Evolutionary conservation across 2,797 vertebrate genomes (phyloP).

Genomic region (Peromyscus nudipes): DNA sequence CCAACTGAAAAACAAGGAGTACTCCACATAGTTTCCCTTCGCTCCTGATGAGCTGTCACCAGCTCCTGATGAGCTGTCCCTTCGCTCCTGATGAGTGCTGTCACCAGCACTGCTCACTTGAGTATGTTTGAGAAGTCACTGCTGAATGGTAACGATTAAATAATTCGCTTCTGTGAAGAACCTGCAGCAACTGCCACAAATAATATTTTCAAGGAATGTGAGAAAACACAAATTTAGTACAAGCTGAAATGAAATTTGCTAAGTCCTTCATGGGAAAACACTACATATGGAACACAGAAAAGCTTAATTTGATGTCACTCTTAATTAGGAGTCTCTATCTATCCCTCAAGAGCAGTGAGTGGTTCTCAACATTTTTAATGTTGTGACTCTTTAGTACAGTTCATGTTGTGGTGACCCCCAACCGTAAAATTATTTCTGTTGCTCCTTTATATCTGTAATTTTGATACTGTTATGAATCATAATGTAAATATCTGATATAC

Average conservation of each 20-base stretch:
- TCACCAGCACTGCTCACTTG: background rate
- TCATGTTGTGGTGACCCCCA: no score
- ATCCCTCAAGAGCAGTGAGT: background rate
- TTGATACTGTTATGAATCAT: no score
- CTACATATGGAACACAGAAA: background rate
- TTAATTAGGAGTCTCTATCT: background rate
- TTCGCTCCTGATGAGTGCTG: background rate
- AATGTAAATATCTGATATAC: no score
- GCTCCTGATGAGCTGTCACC: background rate
- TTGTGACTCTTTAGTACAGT: no score
- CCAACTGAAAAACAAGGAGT: background rate
- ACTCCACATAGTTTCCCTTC: background rate
- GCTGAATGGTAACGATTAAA: background rate
- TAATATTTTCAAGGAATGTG: background rate
- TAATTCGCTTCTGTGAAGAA: background rate
- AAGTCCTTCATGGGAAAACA: background rate
- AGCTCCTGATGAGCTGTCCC: no score
- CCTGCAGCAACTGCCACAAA: background rate
- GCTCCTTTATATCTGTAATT: no score
- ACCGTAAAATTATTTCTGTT: no score
- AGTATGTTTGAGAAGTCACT: background rate
- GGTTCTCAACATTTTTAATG: no score
- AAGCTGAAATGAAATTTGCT: background rate
- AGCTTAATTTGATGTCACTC: background rate
- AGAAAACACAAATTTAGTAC: conserved; percentile 6